phyloP scores from a whole-genome alignment of 2,888 invertebrate species.

The Drosophila kuntzei region DNA sequence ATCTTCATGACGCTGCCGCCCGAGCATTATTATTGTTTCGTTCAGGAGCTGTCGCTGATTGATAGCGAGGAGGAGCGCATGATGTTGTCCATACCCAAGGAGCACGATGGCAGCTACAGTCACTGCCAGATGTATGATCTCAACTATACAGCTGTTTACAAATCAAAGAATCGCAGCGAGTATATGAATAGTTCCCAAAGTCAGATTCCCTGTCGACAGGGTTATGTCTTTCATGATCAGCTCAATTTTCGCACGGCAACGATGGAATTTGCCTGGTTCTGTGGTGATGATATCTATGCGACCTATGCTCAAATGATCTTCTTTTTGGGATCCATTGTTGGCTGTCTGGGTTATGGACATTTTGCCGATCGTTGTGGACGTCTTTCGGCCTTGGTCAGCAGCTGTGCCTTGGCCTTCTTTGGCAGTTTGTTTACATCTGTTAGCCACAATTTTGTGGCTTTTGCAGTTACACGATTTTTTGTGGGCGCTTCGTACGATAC shows the following conservation, averaged over 20 bases:
- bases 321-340: constrained; percentile 94
- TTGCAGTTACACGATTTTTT: constrained; percentile 91
- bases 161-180: constrained; percentile 87
- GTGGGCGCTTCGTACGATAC: constrained; percentile 95
- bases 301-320: constrained; percentile 93
- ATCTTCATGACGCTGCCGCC: constrained; percentile 93
- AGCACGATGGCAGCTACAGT: constrained; percentile 87
- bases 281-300: constrained; percentile 90
- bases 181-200: constrained; percentile 87
- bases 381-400: constrained; percentile 91
- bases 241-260: constrained; percentile 93
- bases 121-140: constrained; percentile 91
- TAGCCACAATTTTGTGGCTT: constrained; percentile 89
- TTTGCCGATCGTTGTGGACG: constrained; percentile 93
- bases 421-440: constrained; percentile 90
- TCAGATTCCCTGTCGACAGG: constrained; percentile 88
- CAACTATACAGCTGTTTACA: constrained; percentile 87
- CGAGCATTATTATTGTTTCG: constrained; percentile 92
- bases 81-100: constrained; percentile 88
- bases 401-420: constrained; percentile 90
- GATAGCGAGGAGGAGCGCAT: constrained; percentile 89
- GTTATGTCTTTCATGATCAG: constrained; percentile 92
- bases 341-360: constrained; percentile 93
- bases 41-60: constrained; percentile 90
- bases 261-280: constrained; percentile 94